Evolutionary conservation across 2,113 vertebrate genomes (phyloP).

Genomic region (Xerus inauris): DNA sequence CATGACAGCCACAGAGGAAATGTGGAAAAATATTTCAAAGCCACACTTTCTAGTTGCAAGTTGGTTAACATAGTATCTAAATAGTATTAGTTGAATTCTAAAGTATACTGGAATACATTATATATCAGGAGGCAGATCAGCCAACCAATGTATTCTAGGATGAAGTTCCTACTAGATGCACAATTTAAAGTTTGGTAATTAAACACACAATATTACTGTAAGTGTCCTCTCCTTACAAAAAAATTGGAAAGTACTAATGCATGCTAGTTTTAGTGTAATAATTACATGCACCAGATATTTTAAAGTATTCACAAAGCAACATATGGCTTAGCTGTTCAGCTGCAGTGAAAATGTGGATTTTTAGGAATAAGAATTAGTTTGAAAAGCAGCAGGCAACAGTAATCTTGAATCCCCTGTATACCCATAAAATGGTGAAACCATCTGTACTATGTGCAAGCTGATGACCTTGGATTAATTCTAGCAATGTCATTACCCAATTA

Average conservation of each 20-base stretch:
- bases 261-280: constrained; percentile 59
- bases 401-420: constrained; percentile 68
- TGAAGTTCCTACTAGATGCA: not conserved
- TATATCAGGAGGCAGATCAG: not conserved
- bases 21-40: not conserved
- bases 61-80: constrained; percentile 16
- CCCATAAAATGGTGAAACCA: constrained; percentile 74
- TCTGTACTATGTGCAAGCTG: constrained; percentile 74
- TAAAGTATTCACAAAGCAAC: constrained; percentile 70
- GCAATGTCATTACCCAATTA: constrained; percentile 78
- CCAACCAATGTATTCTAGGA: not conserved
- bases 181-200: not conserved
- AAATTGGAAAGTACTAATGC: constrained; percentile 65
- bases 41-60: not conserved
- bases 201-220: not conserved
- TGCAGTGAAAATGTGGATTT: constrained; percentile 74
- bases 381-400: constrained; percentile 76
- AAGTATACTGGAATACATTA: not conserved
- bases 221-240: constrained; percentile 25
- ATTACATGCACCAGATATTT: constrained; percentile 62
- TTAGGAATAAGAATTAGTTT: constrained; percentile 79
- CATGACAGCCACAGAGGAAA: not conserved
- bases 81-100: not conserved
- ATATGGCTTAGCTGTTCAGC: constrained; percentile 75
- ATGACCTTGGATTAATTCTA: constrained; percentile 82